These are phyloP conservation scores for human DNA, from an alignment of 2,113 vertebrate genomes.

Conservation along the genomic window DNA sequence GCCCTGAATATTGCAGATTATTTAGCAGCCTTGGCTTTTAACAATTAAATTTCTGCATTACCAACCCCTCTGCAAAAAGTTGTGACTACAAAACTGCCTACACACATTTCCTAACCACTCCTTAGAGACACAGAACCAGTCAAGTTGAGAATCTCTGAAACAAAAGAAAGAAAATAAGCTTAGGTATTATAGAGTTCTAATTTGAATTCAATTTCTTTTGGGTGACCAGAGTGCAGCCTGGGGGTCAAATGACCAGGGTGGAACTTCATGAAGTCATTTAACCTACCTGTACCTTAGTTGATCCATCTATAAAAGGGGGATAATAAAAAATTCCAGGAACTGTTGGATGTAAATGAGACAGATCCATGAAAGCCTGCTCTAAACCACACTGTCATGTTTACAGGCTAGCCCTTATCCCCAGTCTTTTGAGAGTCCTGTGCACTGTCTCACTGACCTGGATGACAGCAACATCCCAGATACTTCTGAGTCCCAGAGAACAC, in stretches of 20 bases:
- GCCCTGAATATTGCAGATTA: neutral
- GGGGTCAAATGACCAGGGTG: too few relatives aligned
- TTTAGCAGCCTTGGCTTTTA: neutral
- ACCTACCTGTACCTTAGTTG: neutral
- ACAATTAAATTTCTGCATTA: neutral
- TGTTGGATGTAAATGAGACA: neutral
- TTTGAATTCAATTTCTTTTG: neutral
- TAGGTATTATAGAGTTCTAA: neutral
- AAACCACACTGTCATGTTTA: neutral
- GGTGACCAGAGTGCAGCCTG: too few relatives aligned
- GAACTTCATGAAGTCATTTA: neutral
- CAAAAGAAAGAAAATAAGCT: neutral
- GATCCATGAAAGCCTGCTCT: neutral
- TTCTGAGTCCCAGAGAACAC: too few relatives aligned
- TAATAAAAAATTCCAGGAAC: neutral
- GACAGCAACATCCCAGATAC: neutral
- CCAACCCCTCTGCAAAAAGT: rapidly evolving
- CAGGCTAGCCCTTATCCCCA: rapidly evolving
- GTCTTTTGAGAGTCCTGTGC: neutral
- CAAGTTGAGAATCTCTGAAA: neutral
- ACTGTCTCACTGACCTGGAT: neutral
- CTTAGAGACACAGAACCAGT: neutral
- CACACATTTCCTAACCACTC: neutral
- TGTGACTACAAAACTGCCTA: neutral
- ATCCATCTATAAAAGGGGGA: neutral